These are phyloP conservation scores for Leptinotarsa lineolata DNA, from an alignment of 1,140 invertebrate genomes.

Conservation along the genomic window DNA sequence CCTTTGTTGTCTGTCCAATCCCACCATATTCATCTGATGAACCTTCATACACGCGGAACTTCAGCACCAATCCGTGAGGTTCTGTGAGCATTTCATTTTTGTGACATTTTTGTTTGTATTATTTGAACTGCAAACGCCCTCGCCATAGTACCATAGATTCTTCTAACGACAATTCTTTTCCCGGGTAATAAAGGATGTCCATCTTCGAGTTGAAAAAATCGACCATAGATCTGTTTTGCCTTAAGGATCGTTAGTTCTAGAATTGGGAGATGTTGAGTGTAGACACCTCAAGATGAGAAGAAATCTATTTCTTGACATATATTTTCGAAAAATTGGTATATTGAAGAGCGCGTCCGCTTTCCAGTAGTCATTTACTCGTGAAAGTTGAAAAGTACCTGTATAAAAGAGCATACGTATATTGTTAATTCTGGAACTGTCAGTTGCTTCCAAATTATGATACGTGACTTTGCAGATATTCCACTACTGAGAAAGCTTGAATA, in stretches of 20 bases:
- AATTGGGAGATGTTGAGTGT: slow-evolving; percentile 26
- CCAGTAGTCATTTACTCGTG: slow-evolving; percentile 29
- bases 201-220: slow-evolving; percentile 31
- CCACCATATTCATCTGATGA: too few species aligned
- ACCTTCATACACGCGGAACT: too few species aligned
- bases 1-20: too few species aligned
- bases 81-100: too few species aligned
- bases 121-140: slow-evolving; percentile 31
- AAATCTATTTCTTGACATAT: slow-evolving; percentile 33
- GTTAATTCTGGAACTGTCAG: slow-evolving; percentile 38
- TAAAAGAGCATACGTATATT: slow-evolving; percentile 31
- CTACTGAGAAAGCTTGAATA: slow-evolving; percentile 28
- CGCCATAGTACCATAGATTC: slow-evolving; percentile 28
- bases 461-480: slow-evolving; percentile 25
- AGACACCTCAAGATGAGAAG: slow-evolving; percentile 28
- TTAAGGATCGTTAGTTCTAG: slow-evolving; percentile 20
- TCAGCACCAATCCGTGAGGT: too few species aligned
- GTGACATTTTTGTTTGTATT: too few species aligned
- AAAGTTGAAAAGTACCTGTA: slow-evolving; percentile 28
- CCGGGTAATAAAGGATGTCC: slow-evolving; percentile 26
- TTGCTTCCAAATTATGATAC: slow-evolving; percentile 31
- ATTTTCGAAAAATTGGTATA: slow-evolving; percentile 28
- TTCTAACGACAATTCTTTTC: slow-evolving; percentile 32
- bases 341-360: slow-evolving; percentile 29
- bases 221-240: slow-evolving; percentile 27